phyloP scores from a whole-genome alignment of 2,888 invertebrate species.

The Stenodema calcarata region DNA sequence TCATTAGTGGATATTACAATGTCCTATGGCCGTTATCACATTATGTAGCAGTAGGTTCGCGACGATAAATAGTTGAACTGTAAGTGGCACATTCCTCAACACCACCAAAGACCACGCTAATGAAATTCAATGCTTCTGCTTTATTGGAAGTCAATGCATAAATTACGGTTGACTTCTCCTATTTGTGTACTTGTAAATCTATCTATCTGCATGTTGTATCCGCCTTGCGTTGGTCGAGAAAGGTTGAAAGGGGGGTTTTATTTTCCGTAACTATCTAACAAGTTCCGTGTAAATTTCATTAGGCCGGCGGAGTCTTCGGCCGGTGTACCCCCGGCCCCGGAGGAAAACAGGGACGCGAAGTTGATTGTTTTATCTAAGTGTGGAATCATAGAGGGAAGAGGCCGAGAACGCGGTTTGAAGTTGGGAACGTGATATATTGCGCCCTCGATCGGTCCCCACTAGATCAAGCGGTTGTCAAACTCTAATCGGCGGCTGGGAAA shows the following conservation, averaged over 20 bases:
- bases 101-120: conserved; percentile 32
- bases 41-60: not conserved
- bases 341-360: conserved; percentile 28
- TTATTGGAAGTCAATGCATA: conserved; percentile 30
- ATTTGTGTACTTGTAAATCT: conserved; percentile 36
- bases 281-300: conserved; percentile 47
- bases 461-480: conserved; percentile 48
- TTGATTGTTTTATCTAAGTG: conserved; percentile 40
- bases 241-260: conserved; percentile 1
- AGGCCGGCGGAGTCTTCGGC: not conserved
- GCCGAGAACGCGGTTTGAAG: not conserved
- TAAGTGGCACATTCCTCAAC: not conserved
- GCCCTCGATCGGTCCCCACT: not conserved
- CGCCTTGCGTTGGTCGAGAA: conserved; percentile 28
- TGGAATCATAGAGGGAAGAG: conserved; percentile 16
- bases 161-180: conserved; percentile 26
- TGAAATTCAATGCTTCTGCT: conserved; percentile 32
- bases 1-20: not conserved
- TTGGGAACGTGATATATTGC: conserved; percentile 40
- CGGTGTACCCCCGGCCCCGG: not conserved
- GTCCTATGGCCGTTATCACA: not conserved
- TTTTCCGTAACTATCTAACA: conserved; percentile 34
- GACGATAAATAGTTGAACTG: not conserved
- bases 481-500: conserved; percentile 21
- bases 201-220: conserved; percentile 42